A percentile compares a stretch with the other conserved stretches of the same genome.
phyloP scores from a whole-genome alignment of 1,140 invertebrate genomes.

The Hyphantria cunea region DNA sequence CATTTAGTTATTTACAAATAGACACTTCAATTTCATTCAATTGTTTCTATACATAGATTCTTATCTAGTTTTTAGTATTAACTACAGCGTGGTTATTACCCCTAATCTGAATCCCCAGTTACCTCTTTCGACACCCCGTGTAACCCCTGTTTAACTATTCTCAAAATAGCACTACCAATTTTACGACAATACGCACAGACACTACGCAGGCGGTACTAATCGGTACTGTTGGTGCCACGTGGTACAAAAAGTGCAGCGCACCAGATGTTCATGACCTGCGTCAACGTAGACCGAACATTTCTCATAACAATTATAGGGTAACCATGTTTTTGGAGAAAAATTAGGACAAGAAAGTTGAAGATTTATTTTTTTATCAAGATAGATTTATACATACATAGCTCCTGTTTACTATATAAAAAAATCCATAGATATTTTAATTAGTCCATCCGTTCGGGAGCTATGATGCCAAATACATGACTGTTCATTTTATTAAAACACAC shows the following conservation, averaged over 20 bases:
- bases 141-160: constrained; percentile 5
- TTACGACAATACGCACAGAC: constrained; percentile 35
- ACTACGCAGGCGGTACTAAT: constrained; percentile 35
- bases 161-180: constrained; percentile 14
- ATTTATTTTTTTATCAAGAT: too few species aligned
- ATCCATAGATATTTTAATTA: too few species aligned
- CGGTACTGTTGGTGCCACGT: constrained; percentile 14
- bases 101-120: background rate
- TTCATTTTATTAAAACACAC: too few species aligned
- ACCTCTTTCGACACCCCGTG: constrained; percentile 4
- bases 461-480: too few species aligned
- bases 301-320: constrained; percentile 41
- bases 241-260: constrained; percentile 36
- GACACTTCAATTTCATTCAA: too few species aligned
- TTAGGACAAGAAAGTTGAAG: background rate
- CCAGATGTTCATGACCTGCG: constrained; percentile 58
- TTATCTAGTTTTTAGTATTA: too few species aligned
- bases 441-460: too few species aligned
- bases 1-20: too few species aligned
- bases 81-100: too few species aligned
- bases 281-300: constrained; percentile 41
- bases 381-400: too few species aligned
- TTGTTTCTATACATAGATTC: too few species aligned
- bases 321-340: constrained; percentile 2
- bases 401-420: too few species aligned